phyloP scores from a whole-genome alignment of 2,888 invertebrate genomes.

The Aspidiotus rigidus region DNA sequence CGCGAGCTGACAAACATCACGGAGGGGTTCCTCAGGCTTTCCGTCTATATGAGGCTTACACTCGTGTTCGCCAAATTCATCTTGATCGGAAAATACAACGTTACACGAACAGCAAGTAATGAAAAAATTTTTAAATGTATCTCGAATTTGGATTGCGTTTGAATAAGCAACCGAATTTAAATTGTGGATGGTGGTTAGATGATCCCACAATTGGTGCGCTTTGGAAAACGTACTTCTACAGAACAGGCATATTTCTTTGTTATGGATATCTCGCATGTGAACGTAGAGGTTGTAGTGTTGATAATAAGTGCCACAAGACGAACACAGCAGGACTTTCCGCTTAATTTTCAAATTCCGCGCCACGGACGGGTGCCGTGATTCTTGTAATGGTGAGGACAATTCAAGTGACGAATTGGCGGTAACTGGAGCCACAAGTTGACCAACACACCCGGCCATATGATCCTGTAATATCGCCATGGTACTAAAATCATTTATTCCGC shows the following conservation, averaged over 20 bases:
- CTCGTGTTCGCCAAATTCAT: slow-evolving; percentile 17
- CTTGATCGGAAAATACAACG: slow-evolving; percentile 23
- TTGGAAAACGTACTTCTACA: slow-evolving; percentile 74
- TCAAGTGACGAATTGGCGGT: slow-evolving; percentile 45
- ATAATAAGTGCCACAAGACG: slow-evolving; percentile 72
- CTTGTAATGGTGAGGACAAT: slow-evolving; percentile 42
- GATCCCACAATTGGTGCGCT: slow-evolving; percentile 67
- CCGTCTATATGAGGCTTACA: neutral
- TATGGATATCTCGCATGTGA: slow-evolving; percentile 74
- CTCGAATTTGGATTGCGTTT: slow-evolving; percentile 48
- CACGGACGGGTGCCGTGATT: slow-evolving; percentile 42
- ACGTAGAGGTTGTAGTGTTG: slow-evolving; percentile 78
- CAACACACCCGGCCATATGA: slow-evolving; percentile 46
- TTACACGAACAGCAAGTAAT: slow-evolving; percentile 28
- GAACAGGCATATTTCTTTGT: slow-evolving; percentile 70
- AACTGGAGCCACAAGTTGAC: neutral
- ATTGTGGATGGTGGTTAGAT: slow-evolving; percentile 68
- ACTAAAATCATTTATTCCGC: slow-evolving; percentile 58
- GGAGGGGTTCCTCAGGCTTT: too few relatives aligned
- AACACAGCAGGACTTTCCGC: slow-evolving; percentile 70
- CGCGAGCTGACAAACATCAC: too few relatives aligned
- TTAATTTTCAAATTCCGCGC: slow-evolving; percentile 54
- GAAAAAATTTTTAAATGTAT: slow-evolving; percentile 31
- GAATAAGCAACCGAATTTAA: slow-evolving; percentile 60
- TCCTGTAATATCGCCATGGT: slow-evolving; percentile 58